phyloP scores from a whole-genome alignment of 2,888 invertebrate species.

The Lasius platythorax region DNA sequence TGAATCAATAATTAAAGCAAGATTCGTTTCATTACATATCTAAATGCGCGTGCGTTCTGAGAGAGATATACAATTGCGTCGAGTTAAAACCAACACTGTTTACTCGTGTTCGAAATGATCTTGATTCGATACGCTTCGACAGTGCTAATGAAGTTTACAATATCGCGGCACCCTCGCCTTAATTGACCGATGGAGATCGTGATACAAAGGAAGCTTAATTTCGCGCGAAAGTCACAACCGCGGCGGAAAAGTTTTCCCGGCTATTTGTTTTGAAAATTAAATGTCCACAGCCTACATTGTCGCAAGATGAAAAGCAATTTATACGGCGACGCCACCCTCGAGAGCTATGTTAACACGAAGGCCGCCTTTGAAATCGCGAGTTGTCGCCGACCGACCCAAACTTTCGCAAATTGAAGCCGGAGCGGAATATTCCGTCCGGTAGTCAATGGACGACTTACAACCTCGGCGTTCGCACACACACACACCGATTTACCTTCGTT shows the following conservation, averaged over 20 bases:
- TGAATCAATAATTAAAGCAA: not conserved
- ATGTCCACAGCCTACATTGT: slow-evolving; percentile 53
- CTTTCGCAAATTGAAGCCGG: slow-evolving; percentile 69
- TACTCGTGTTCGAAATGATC: not conserved
- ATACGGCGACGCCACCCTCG: slow-evolving; percentile 39
- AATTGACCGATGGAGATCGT: slow-evolving; percentile 34
- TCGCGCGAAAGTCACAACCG: slow-evolving; percentile 26
- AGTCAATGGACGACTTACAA: slow-evolving; percentile 57
- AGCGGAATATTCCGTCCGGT: slow-evolving; percentile 67
- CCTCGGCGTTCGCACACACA: slow-evolving; percentile 5
- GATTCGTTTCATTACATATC: not conserved
- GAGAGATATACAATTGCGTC: too few relatives aligned
- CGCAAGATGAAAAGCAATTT: slow-evolving; percentile 58
- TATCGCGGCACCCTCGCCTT: slow-evolving; percentile 1
- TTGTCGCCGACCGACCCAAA: slow-evolving; percentile 52
- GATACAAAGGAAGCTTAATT: slow-evolving; percentile 41
- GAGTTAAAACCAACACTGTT: not conserved
- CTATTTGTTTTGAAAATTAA: slow-evolving; percentile 53
- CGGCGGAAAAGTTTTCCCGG: slow-evolving; percentile 20
- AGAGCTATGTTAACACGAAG: slow-evolving; percentile 60
- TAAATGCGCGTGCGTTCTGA: too few relatives aligned
- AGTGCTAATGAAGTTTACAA: not conserved
- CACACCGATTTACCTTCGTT: not conserved
- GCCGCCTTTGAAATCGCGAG: slow-evolving; percentile 66
- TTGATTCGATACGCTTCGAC: not conserved